phyloP scores from a whole-genome alignment of 2,888 invertebrate species.

The Drosophila peninsularis region DNA sequence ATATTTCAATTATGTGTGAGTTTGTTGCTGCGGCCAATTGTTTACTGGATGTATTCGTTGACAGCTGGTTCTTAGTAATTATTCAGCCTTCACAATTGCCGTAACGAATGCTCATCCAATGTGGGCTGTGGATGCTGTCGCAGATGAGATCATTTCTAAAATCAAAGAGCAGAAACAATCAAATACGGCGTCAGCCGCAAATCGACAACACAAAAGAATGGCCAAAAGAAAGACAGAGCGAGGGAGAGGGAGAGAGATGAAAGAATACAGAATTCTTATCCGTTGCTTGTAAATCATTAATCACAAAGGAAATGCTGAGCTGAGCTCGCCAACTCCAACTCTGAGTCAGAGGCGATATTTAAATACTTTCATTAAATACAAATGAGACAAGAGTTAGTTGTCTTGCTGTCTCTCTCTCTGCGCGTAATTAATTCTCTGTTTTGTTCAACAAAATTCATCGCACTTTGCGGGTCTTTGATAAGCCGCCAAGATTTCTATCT shows the following conservation, averaged over 20 bases:
- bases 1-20: constrained; percentile 4
- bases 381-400: constrained; percentile 33
- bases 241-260: not conserved
- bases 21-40: not conserved
- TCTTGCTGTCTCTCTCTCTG: constrained; percentile 7
- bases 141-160: constrained; percentile 77
- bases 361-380: constrained; percentile 54
- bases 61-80: constrained; percentile 21
- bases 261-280: constrained; percentile 23
- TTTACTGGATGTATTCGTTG: constrained; percentile 18
- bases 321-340: not conserved
- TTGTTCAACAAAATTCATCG: constrained; percentile 19
- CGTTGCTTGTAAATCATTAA: constrained; percentile 71
- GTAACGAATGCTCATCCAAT: constrained; percentile 48
- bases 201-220: constrained; percentile 52
- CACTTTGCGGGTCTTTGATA: constrained; percentile 19
- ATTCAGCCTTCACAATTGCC: constrained; percentile 36
- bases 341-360: constrained; percentile 45
- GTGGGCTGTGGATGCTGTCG: constrained; percentile 60
- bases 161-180: constrained; percentile 31
- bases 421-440: constrained; percentile 44
- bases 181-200: constrained; percentile 19
- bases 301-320: constrained; percentile 51
- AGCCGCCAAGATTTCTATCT: constrained; percentile 14
- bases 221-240: constrained; percentile 8